Percentiles rank a stretch among this genome's conserved stretches.
Evolutionary conservation across 2,888 invertebrate genomes (phyloP).

Genomic region (Diarsia brunnea): DNA sequence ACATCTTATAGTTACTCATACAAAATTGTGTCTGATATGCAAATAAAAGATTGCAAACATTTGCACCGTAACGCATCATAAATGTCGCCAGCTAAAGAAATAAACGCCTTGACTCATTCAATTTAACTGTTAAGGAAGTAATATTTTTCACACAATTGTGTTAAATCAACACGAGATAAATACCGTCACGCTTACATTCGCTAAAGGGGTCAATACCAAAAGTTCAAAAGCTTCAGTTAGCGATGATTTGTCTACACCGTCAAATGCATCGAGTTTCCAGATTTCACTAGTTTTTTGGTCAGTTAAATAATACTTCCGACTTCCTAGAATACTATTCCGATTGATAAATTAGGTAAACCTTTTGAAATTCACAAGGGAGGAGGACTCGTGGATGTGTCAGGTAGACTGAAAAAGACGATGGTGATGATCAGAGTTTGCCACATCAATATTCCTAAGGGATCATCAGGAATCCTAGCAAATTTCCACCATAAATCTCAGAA

Average conservation of each 20-base stretch:
- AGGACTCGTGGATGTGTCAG: neutral
- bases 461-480: neutral
- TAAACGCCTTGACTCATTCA: slow-evolving; percentile 59
- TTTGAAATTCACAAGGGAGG: neutral
- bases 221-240: slow-evolving; percentile 6
- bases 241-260: neutral
- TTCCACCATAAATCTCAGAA: neutral
- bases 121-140: slow-evolving; percentile 40
- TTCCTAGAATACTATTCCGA: neutral
- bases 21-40: slow-evolving; percentile 62
- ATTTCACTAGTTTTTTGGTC: neutral
- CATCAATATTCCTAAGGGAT: neutral
- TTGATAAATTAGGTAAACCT: neutral
- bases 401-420: neutral
- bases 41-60: slow-evolving; percentile 59
- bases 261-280: neutral
- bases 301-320: neutral
- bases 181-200: slow-evolving; percentile 2
- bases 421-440: neutral
- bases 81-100: slow-evolving; percentile 55
- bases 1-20: slow-evolving; percentile 69
- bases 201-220: neutral
- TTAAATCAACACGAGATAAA: slow-evolving; percentile 35
- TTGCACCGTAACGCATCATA: slow-evolving; percentile 55
- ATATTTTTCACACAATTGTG: slow-evolving; percentile 51